Base-by-base conservation (phyloP, 2,888 invertebrate species). In the Drosophila ustulata region DNA sequence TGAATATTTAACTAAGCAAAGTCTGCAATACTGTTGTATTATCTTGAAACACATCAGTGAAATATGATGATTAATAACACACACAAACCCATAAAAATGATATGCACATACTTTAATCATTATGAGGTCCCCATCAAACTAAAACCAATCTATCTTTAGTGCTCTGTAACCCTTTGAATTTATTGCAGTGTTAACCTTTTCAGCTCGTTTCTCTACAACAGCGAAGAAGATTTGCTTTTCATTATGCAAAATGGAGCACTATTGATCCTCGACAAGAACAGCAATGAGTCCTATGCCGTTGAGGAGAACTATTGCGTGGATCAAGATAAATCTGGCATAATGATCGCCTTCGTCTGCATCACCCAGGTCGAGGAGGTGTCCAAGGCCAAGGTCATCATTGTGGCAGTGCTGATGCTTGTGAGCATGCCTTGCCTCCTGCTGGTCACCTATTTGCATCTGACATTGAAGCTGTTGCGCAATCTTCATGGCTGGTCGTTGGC, bases 211-310 rank as follows among this genome's bases (percentile, higher is more conserved):
- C 58, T 80, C 79, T 92, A 90, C 46, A 84, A 86, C 43, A 71
- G 84, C 7, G 58, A 63, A 6, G 90, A 90, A 30, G 92, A 92
- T 66, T 65, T 74, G 2, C 77, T 92, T 37, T 89, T 80, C 64
- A 75, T 92, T 8, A 67, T 92, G 13, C 92, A 92, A 78, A 91
- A 92, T 74, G 92, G 92, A 0, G 91, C 91, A 0, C 62, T 92
- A 2, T 63, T 92, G 3, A 74, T 91, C 18, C 90, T 91, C 70
- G 92, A 92, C 51, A 78, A 81, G 28, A 78, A 84, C 66, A 89
- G 82, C n/a, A 91, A 91, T 41, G 85, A 90, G 5, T 84, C 90
- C 0, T 92, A 87, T 52, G 76, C 84, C 2, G 80, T 92, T 5
- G 78, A 89, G 50, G 62, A 88, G 6, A 88, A 90, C 37, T 92